Evolutionary conservation across 2,797 vertebrate genomes (phyloP).

Genomic region (Rhynchonycteris naso): DNA sequence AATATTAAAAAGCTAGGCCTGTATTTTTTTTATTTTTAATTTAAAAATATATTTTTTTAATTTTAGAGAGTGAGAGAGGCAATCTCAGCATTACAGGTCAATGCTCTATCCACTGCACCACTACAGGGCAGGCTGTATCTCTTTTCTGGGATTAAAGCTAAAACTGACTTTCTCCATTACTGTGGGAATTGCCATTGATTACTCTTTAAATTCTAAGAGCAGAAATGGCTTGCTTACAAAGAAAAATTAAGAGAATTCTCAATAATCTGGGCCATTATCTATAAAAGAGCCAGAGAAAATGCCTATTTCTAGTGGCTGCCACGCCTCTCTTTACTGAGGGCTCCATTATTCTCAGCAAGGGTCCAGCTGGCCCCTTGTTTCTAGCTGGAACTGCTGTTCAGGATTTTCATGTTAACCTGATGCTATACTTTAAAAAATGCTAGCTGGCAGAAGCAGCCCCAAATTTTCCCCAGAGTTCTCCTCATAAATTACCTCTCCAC

Average conservation of each 20-base stretch:
- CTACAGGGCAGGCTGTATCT: not conserved
- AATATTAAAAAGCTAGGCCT: not conserved
- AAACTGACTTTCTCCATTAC: not conserved
- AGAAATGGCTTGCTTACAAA: not conserved
- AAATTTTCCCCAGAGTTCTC: not conserved
- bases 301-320: not conserved
- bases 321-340: not conserved
- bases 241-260: not conserved
- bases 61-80: no score
- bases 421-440: not conserved
- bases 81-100: no score
- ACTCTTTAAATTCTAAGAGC: not conserved
- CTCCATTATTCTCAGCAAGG: not conserved
- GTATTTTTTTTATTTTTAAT: not conserved
- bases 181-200: not conserved
- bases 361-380: not conserved
- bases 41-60: no score
- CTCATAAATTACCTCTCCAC: not conserved
- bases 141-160: not conserved
- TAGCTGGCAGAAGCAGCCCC: not conserved
- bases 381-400: not conserved
- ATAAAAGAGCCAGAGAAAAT: not conserved
- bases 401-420: conserved; percentile 8
- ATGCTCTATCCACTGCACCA: no score
- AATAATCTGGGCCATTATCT: not conserved